Base-by-base conservation (phyloP, 2,888 invertebrate genomes). In the Pristionchus entomophagus region DNA sequence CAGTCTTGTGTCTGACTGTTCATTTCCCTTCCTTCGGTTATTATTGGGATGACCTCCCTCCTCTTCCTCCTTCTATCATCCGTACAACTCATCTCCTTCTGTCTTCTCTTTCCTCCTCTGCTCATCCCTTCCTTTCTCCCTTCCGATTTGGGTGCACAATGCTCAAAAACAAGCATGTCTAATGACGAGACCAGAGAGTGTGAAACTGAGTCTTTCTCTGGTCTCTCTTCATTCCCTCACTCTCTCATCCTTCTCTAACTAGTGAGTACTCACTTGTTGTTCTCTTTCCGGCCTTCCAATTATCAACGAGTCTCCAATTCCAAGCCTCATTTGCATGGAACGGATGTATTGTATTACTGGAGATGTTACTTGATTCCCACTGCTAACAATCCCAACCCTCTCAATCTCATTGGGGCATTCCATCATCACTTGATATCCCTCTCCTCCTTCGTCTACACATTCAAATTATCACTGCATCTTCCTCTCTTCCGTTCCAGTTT, bases 101-200 rank as follows among this genome's bases (percentile, higher is more conserved):
- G 8, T 80, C 53, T 51, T 29, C 51, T 65, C 32, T 19, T 19
- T 35, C 51, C 53, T 73, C 32, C 32, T 41, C 41, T 12, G 41
- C 22, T 73, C 73, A 38, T 73, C 41, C 80, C 35, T 51, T 49
- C 19, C 49, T 49, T 69, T n/a, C 29, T 69, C 38, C 73, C 73
- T 73, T 73, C 73, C 73, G 73, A 73, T 73, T 73, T n/a, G 38
- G 38, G 41, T 45, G 41, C 80, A 53, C 77, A 80, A 53, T 80
- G 80, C 49, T 53, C 80, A 80, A 80, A 80, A 80, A 80, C 80
- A 80, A 80, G 80, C 51, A 26, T 80, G 17, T 14, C 80, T 80
- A 80, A 80, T 80, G 80, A 51, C 41, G 73, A 26, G 41, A 26
- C 41, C 26, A 35, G 35, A 19, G 69, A 38, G 41, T 41, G 41